Percentiles rank a stretch among this genome's conserved stretches.
These are phyloP conservation scores for Xanthia icteritia DNA, from an alignment of 2,888 invertebrate genomes.

Conservation along the genomic window DNA sequence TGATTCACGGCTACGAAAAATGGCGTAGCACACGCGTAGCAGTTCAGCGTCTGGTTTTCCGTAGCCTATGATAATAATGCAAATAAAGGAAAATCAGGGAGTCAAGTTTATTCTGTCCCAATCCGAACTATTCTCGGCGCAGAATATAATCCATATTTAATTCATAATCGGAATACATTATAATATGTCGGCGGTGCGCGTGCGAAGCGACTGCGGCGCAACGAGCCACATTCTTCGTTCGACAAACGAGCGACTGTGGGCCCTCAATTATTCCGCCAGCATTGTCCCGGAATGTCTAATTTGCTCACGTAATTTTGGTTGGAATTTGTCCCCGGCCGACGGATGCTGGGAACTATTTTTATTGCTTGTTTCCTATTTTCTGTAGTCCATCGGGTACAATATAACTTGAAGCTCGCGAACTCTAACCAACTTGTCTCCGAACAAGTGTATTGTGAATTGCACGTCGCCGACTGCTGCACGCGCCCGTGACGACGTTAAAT, in stretches of 20 bases:
- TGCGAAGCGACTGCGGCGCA: constrained; percentile 60
- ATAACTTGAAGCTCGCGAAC: constrained; percentile 84
- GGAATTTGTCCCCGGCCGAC: constrained; percentile 87
- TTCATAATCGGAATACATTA: constrained; percentile 69
- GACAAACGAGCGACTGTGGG: constrained; percentile 77
- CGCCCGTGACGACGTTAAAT: constrained; percentile 70
- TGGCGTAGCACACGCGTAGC: constrained; percentile 38
- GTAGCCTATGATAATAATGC: constrained; percentile 40
- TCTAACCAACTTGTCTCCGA: constrained; percentile 83
- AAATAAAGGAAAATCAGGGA: constrained; percentile 59
- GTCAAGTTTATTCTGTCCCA: constrained; percentile 52
- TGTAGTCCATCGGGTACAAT: constrained; percentile 85
- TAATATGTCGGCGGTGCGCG: constrained; percentile 56
- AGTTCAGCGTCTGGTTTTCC: constrained; percentile 42
- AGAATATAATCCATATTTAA: constrained; percentile 65
- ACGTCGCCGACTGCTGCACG: constrained; percentile 76
- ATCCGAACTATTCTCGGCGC: constrained; percentile 57
- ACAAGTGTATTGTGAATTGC: constrained; percentile 87
- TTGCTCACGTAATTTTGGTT: constrained; percentile 89
- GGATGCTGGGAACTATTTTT: constrained; percentile 88
- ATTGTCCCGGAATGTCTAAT: constrained; percentile 89
- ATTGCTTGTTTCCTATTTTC: constrained; percentile 89
- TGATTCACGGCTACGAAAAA: constrained; percentile 41
- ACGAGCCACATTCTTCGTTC: constrained; percentile 76
- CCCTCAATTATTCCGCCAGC: constrained; percentile 86